Evolutionary conservation across 1,140 invertebrate genomes (phyloP).

Genomic region (Nephila pilipes): DNA sequence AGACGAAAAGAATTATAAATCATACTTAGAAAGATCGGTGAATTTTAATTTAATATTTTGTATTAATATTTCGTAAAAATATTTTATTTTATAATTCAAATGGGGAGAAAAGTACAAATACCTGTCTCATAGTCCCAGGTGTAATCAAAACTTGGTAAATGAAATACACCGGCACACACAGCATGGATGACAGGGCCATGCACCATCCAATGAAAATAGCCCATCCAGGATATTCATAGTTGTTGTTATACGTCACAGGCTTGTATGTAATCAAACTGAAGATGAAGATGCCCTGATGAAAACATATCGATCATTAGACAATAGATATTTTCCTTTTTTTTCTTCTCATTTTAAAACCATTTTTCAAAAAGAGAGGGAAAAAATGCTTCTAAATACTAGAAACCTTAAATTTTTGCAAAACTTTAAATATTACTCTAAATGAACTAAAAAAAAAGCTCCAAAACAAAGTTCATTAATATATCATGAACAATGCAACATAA

Average conservation of each 20-base stretch:
- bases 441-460: too few species aligned
- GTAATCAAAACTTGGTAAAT: constrained; percentile 82
- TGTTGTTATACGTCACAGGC: constrained; percentile 83
- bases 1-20: too few species aligned
- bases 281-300: constrained; percentile 84
- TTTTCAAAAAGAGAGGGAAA: neutral
- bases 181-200: constrained; percentile 84
- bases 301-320: neutral
- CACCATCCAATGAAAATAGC: constrained; percentile 85
- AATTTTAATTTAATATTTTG: too few species aligned
- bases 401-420: neutral
- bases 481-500: too few species aligned
- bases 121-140: constrained; percentile 79
- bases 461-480: too few species aligned
- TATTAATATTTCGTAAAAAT: too few species aligned
- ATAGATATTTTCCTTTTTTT: neutral
- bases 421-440: too few species aligned
- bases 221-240: constrained; percentile 85
- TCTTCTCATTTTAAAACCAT: neutral
- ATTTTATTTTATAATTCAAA: too few species aligned
- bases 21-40: too few species aligned
- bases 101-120: constrained; percentile 60
- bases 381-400: too few species aligned
- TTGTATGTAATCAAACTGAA: constrained; percentile 84
- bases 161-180: constrained; percentile 85